phyloP scores from a whole-genome alignment of 2,113 vertebrate genomes.

The Dicerorhinus sumatrensis region DNA sequence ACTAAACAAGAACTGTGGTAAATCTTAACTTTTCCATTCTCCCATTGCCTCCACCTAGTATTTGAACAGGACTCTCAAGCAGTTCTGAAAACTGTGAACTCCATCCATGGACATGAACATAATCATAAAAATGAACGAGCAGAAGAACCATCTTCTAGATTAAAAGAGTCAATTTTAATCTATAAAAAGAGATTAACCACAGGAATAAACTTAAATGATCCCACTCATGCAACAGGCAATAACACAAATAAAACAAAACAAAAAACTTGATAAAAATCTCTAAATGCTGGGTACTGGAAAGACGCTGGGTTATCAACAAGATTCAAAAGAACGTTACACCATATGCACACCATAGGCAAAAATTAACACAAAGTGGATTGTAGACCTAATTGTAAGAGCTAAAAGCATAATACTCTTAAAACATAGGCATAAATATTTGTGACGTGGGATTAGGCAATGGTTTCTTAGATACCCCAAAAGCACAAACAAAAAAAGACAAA shows the following conservation, averaged over 20 bases:
- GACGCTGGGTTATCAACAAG: background rate
- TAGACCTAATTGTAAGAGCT: background rate
- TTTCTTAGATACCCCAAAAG: background rate
- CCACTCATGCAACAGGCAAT: background rate
- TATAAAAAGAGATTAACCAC: background rate
- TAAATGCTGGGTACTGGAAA: background rate
- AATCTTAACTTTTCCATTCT: background rate
- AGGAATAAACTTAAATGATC: background rate
- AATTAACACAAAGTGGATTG: background rate
- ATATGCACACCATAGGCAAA: background rate
- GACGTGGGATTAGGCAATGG: background rate
- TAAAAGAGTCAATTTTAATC: background rate
- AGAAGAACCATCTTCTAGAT: background rate
- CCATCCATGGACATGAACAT: background rate
- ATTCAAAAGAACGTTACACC: constrained; percentile 6
- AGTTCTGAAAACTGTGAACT: background rate
- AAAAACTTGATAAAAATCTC: background rate
- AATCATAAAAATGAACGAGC: background rate
- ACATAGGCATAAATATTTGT: background rate
- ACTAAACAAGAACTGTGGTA: background rate
- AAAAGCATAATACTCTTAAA: background rate
- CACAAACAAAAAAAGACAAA: background rate
- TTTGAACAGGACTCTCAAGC: background rate
- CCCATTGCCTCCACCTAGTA: background rate
- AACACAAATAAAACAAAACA: background rate